Percentiles rank a stretch among this genome's conserved stretches.
Conservation (phyloP, 2,888 invertebrate genomes). For the Pachliopta kotzebuea region DNA sequence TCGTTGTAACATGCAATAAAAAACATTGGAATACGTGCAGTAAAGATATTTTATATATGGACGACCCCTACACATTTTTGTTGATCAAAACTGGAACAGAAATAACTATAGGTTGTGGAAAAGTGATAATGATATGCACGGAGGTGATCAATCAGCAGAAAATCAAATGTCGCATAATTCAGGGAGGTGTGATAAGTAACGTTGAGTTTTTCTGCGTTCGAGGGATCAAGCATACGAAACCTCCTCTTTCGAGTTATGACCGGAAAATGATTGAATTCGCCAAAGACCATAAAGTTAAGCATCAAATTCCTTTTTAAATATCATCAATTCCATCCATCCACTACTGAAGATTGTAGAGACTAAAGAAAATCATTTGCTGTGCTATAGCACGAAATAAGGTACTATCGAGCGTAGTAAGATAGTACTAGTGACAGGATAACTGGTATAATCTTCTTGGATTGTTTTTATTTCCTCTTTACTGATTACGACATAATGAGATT, state of each 20-base stretch:
- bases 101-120: slow-evolving; percentile 44
- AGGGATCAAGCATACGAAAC: slow-evolving; percentile 42
- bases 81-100: slow-evolving; percentile 44
- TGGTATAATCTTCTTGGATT: too few relatives aligned
- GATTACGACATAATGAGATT: too few relatives aligned
- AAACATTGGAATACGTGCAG: slow-evolving; percentile 46
- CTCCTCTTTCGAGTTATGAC: slow-evolving; percentile 46
- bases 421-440: too few relatives aligned
- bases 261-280: slow-evolving; percentile 48
- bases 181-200: slow-evolving; percentile 41
- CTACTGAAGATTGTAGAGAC: too few relatives aligned
- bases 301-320: not conserved
- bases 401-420: not conserved
- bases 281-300: slow-evolving; percentile 45
- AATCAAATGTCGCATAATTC: slow-evolving; percentile 44
- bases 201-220: slow-evolving; percentile 44
- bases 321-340: too few relatives aligned
- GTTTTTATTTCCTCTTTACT: too few relatives aligned
- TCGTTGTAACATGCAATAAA: slow-evolving; percentile 43
- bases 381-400: too few relatives aligned
- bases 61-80: slow-evolving; percentile 44
- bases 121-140: slow-evolving; percentile 44
- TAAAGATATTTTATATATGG: slow-evolving; percentile 45
- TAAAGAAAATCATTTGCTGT: not conserved
- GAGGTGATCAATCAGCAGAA: slow-evolving; percentile 39